Percentiles rank a stretch among this genome's conserved stretches.
phyloP scores from a whole-genome alignment of 2,113 vertebrate species.

The Osmerus mordax region DNA sequence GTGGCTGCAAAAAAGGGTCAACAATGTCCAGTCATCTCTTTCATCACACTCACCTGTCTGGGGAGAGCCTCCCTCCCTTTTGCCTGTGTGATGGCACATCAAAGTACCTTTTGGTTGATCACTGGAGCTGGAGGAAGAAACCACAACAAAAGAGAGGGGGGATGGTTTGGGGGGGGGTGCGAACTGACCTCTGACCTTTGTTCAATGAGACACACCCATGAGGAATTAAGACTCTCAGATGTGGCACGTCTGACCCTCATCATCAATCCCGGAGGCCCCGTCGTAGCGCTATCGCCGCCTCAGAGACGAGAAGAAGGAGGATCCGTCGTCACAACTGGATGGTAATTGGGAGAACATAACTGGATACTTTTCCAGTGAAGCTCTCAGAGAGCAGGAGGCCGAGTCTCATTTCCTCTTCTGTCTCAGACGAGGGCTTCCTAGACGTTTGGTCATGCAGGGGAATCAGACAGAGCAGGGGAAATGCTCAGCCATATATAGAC shows the following conservation, averaged over 20 bases:
- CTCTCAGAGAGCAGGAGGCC: background rate
- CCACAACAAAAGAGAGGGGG: slow-evolving; percentile 32
- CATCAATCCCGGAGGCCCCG: slow-evolving; percentile 4
- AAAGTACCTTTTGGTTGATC: slow-evolving; percentile 35
- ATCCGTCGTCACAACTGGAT: slow-evolving; percentile 12
- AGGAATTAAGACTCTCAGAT: slow-evolving; percentile 20
- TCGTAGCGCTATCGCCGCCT: slow-evolving; percentile 11
- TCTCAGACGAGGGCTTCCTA: background rate
- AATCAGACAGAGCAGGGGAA: background rate
- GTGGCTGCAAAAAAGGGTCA: slow-evolving; percentile 10
- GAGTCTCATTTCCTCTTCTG: slow-evolving; percentile 9
- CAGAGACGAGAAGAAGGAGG: slow-evolving; percentile 9
- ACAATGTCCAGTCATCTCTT: background rate
- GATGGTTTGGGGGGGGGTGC: slow-evolving; percentile 12
- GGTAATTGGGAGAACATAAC: background rate
- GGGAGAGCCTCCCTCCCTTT: background rate
- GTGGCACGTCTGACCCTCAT: slow-evolving; percentile 20
- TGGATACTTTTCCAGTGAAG: background rate
- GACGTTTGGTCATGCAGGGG: slow-evolving; percentile 5
- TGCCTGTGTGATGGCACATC: slow-evolving; percentile 26
- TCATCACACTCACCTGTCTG: slow-evolving; percentile 1
- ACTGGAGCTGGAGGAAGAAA: slow-evolving; percentile 15
- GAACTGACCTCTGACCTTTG: slow-evolving; percentile 36
- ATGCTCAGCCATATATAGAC: slow-evolving; percentile 9
- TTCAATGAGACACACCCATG: slow-evolving; percentile 17